Base-by-base conservation (phyloP, 2,888 invertebrate species). In the Apamea anceps region DNA sequence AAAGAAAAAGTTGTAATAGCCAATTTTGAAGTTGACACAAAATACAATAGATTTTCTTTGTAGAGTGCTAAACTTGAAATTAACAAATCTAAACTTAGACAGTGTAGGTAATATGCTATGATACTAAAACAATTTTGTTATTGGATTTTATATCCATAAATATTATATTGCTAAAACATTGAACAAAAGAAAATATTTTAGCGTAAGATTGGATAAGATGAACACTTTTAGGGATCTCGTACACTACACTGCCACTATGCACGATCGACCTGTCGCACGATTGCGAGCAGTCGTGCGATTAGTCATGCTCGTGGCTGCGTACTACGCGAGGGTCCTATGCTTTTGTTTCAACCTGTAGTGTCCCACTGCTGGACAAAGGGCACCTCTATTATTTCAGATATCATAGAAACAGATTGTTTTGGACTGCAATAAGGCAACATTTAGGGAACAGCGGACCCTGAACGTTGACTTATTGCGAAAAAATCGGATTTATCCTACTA, bases 1-100 rank as follows among this genome's bases (percentile, higher is more conserved):
- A 54, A 65, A 51, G 80, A 72, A 57, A 72, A 85, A 82, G 80
- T 82, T 82, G 13, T 82, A 71, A 73, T 73, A 71, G 73, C 70
- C 85, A 85, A 84, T 84, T 80, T 63, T 73, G 73, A 73, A 85
- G 63, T 73, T 79, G 67, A 68, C 79, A 79, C 71, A 62, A 84
- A 62, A 82, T 25, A 57, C 72, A 79, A 79, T 72, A 72, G 67
- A 57, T 81, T 72, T 84, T 72, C 48, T 84, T 63, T 68, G 42
- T 25, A 63, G 67, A 84, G 72, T 68, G 45, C 15, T 60, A 37
- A 72, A 84, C 72, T 79, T 79, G 37, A 84, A 79, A 54, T 72
- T 68, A 37, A 48, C 48, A 37, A n/a, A 84, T 63, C 18, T 79
- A 48, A 72, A 84, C 51, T 54, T 62, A 71, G 65, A 71, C 32